Evolutionary conservation across 2,113 vertebrate genomes (phyloP).

Genomic region (Andinoacara biseriatus): DNA sequence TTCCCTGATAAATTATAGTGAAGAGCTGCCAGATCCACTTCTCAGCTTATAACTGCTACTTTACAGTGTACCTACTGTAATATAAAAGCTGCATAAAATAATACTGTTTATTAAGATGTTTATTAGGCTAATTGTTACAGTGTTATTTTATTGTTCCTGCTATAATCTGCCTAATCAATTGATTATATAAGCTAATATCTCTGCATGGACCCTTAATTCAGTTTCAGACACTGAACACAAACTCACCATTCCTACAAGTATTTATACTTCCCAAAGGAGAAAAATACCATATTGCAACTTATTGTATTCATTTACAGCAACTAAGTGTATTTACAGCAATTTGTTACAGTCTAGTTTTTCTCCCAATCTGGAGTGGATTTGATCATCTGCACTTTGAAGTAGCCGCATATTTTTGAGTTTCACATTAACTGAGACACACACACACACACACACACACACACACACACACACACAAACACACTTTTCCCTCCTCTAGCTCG

Average conservation of each 20-base stretch:
- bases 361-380: not conserved
- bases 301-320: no score
- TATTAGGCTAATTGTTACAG: not conserved
- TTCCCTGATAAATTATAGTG: not conserved
- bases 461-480: constrained; percentile 12
- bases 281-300: not conserved
- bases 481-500: not conserved
- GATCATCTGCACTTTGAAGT: not conserved
- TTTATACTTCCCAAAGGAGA: not conserved
- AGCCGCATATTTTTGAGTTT: constrained; percentile 4
- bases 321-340: no score
- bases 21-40: not conserved
- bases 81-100: not conserved
- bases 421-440: constrained; percentile 19
- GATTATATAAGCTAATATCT: no score
- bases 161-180: no score
- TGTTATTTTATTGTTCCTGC: not conserved
- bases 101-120: fast-evolving
- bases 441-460: not conserved
- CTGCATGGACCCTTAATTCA: not conserved
- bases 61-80: not conserved
- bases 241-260: not conserved
- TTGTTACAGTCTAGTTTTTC: not conserved
- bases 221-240: not conserved
- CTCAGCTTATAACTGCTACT: not conserved